Percentiles rank a stretch among this genome's conserved stretches.
Conservation (phyloP, 2,888 invertebrate species). For the Synanthedon andrenaeformis region DNA sequence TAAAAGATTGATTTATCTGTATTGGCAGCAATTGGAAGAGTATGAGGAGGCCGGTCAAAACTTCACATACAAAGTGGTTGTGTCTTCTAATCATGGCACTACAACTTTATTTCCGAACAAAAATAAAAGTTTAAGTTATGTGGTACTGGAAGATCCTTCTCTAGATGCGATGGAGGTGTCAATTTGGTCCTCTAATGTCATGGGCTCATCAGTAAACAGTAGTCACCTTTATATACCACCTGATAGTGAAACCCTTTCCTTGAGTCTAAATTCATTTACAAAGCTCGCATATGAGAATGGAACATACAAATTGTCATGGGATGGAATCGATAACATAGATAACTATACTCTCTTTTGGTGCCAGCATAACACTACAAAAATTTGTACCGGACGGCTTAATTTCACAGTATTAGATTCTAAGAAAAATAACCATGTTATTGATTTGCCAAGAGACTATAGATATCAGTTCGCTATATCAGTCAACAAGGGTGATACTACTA, state of each 20-base stretch:
- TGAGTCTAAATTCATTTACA: conserved; percentile 71
- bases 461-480: conserved; percentile 87
- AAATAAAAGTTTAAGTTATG: conserved; percentile 72
- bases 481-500: conserved; percentile 76
- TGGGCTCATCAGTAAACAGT: conserved; percentile 68
- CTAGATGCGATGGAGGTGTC: conserved; percentile 54
- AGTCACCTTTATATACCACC: conserved; percentile 74
- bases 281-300: conserved; percentile 80
- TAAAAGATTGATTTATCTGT: conserved; percentile 75
- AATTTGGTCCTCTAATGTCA: conserved; percentile 72
- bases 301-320: conserved; percentile 82
- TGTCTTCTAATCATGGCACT: conserved; percentile 26
- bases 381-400: conserved; percentile 69
- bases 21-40: conserved; percentile 81
- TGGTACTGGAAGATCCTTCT: conserved; percentile 66
- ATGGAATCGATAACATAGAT: conserved; percentile 63
- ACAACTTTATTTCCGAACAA: conserved; percentile 50
- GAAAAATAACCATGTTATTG: conserved; percentile 68
- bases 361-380: conserved; percentile 47
- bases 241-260: conserved; percentile 46
- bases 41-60: conserved; percentile 79
- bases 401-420: conserved; percentile 42
- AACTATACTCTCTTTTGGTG: conserved; percentile 90
- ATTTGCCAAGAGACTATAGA: conserved; percentile 69
- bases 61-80: conserved; percentile 76